Percentiles rank a stretch among this genome's conserved stretches.
phyloP scores from a whole-genome alignment of 2,797 vertebrate species.

The Pangasius mekongensis region DNA sequence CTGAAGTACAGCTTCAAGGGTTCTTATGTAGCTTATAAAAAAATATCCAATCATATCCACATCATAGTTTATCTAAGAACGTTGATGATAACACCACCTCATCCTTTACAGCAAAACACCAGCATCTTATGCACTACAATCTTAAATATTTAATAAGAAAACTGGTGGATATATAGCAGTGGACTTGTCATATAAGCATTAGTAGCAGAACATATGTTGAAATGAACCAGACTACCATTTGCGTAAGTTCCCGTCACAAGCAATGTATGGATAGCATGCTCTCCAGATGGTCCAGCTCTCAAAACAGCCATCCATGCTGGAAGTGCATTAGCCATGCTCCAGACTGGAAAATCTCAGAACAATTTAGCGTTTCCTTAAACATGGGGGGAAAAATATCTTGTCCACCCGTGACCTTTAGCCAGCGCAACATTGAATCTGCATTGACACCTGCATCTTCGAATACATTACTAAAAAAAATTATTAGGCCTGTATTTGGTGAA shows the following conservation, averaged over 20 bases:
- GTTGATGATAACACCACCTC: background rate
- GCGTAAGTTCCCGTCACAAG: background rate
- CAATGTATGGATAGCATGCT: constrained; percentile 45
- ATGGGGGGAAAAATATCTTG: constrained; percentile 8
- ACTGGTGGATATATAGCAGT: background rate
- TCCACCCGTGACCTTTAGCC: constrained; percentile 27
- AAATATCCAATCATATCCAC: background rate
- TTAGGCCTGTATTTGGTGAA: background rate
- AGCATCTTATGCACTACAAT: background rate
- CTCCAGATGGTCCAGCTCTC: constrained; percentile 47
- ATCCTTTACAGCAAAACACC: background rate
- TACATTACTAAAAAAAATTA: background rate
- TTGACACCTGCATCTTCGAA: background rate
- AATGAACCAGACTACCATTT: constrained; percentile 22
- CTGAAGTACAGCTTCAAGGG: background rate
- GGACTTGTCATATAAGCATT: constrained; percentile 2
- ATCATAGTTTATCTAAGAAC: background rate
- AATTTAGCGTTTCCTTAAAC: constrained; percentile 54
- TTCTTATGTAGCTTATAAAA: background rate
- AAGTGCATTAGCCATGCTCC: constrained; percentile 28
- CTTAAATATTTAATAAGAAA: background rate
- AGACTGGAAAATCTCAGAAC: constrained; percentile 50
- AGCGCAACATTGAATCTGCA: background rate
- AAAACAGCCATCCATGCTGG: constrained; percentile 43
- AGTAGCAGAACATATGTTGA: constrained; percentile 7